Conservation (phyloP, 1,140 invertebrate genomes). For the Lineus longissimus region DNA sequence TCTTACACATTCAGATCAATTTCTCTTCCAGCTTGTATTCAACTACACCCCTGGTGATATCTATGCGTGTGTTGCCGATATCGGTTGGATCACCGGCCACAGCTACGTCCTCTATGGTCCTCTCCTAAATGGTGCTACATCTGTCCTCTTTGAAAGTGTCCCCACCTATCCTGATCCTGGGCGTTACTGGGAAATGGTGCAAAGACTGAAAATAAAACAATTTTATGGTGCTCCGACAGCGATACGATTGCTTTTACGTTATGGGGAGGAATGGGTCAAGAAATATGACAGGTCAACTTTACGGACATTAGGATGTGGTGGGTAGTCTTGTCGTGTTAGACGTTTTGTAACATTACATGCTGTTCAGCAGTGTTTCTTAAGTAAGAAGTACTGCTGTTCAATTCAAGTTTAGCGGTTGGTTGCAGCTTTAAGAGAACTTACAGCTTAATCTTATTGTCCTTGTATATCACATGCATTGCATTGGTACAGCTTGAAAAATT, state of each 20-base stretch:
- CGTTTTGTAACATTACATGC: no score
- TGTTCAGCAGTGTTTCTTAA: no score
- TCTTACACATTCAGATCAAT: not conserved
- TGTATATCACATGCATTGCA: no score
- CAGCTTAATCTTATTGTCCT: no score
- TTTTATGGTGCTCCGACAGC: conserved; percentile 61
- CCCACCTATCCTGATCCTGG: conserved; percentile 60
- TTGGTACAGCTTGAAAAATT: no score
- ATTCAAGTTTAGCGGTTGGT: no score
- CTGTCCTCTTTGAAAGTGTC: conserved; percentile 59
- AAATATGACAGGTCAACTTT: conserved; percentile 59
- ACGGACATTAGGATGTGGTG: conserved; percentile 56
- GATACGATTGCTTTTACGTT: conserved; percentile 58
- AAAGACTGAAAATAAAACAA: conserved; percentile 57
- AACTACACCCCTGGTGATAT: conserved; percentile 55
- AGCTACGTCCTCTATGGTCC: conserved; percentile 61
- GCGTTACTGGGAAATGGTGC: conserved; percentile 60
- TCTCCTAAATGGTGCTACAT: conserved; percentile 58
- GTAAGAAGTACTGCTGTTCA: no score
- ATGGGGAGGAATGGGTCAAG: conserved; percentile 68
- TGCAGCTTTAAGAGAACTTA: no score
- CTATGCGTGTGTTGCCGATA: conserved; percentile 62
- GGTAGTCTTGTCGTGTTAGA: conserved; percentile 3
- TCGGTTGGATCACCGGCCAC: conserved; percentile 64
- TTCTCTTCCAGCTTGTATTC: conserved; percentile 52